Conservation (phyloP, 2,113 vertebrate genomes). For the Thermophis baileyi region DNA sequence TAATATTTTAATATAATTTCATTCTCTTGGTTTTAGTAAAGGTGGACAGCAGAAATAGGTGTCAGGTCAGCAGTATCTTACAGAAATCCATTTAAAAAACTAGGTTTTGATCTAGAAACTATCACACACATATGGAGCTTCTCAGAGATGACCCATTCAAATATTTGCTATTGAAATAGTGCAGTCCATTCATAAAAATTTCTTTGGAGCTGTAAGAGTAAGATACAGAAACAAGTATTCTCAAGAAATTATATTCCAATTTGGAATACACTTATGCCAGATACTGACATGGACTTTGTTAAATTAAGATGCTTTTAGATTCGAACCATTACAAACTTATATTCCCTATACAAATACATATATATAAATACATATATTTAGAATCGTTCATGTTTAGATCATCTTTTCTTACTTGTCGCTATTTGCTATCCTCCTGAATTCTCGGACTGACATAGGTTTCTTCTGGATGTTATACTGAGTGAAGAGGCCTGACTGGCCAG, state of each 20-base stretch:
- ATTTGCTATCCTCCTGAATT: constrained; percentile 90
- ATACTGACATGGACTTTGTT: background rate
- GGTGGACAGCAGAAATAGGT: background rate
- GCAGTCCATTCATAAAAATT: background rate
- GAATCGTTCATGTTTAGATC: background rate
- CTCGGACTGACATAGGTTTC: constrained; percentile 93
- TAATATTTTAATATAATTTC: background rate
- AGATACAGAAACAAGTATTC: background rate
- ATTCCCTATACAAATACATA: background rate
- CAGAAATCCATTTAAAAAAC: background rate
- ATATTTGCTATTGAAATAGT: background rate
- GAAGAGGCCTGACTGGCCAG: constrained; percentile 95
- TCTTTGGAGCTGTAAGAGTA: background rate
- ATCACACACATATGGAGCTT: background rate
- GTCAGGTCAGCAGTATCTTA: background rate
- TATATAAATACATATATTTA: background rate
- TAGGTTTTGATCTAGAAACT: background rate
- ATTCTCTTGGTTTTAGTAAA: background rate
- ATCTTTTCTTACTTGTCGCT: constrained; percentile 83
- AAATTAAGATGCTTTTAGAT: background rate
- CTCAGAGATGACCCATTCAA: background rate
- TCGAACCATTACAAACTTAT: background rate
- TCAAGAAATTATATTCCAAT: background rate
- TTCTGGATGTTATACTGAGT: constrained; percentile 99
- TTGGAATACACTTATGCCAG: background rate